Evolutionary conservation across 2,797 vertebrate genomes (phyloP).

Genomic region (Ciconia nigra): DNA sequence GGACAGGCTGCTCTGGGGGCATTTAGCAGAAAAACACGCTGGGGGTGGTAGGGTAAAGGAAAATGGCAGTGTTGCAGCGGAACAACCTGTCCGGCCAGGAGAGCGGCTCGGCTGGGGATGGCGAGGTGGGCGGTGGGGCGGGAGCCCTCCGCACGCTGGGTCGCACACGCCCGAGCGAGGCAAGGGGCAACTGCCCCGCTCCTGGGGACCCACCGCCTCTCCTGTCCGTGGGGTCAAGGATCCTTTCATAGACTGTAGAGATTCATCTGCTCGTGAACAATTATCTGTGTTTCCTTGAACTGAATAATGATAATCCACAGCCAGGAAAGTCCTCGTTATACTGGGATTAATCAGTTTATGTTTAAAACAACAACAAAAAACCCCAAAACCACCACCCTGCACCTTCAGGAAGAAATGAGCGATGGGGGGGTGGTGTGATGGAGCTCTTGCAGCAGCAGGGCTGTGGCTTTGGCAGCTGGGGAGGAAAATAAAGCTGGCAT

Average conservation of each 20-base stretch:
- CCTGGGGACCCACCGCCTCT: neutral
- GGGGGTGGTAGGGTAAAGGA: neutral
- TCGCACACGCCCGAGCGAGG: fast-evolving
- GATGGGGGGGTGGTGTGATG: neutral
- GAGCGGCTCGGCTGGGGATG: fast-evolving
- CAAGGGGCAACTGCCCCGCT: neutral
- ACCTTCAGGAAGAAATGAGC: neutral
- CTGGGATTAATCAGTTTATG: neutral
- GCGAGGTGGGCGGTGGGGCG: neutral
- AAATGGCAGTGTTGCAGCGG: neutral
- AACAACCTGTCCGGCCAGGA: neutral
- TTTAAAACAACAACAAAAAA: neutral
- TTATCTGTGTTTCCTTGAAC: neutral
- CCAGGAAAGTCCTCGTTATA: neutral
- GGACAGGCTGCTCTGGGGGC: neutral
- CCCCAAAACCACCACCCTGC: neutral
- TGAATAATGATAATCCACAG: neutral
- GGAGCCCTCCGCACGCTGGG: neutral
- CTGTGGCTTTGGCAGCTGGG: neutral
- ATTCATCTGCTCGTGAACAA: neutral
- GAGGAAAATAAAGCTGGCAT: neutral
- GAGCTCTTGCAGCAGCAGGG: neutral
- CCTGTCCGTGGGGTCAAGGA: neutral
- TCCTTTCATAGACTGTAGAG: neutral
- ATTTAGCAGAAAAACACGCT: neutral